phyloP scores from a whole-genome alignment of 1,140 invertebrate species.

The Cepaea nemoralis region DNA sequence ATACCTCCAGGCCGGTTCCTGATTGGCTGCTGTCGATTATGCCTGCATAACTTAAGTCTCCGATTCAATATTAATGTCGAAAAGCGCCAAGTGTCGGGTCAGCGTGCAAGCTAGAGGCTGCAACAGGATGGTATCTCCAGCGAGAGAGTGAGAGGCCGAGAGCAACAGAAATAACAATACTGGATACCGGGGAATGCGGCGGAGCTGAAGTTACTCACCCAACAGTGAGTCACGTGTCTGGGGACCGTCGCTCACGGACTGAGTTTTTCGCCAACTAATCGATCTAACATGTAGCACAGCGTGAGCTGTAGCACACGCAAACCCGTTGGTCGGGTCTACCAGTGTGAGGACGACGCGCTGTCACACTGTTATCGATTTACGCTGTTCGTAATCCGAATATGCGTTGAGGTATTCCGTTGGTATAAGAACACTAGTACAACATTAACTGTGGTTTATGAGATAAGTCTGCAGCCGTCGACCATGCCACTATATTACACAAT shows the following conservation, averaged over 20 bases:
- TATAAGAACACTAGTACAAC: too few relatives aligned
- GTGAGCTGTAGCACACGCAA: too few relatives aligned
- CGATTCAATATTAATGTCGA: background rate
- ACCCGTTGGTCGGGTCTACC: too few relatives aligned
- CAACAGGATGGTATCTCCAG: conserved; percentile 3
- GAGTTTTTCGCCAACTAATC: background rate
- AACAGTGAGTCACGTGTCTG: background rate
- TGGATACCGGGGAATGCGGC: background rate
- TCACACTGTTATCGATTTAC: too few relatives aligned
- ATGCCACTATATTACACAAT: too few relatives aligned
- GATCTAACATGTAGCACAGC: too few relatives aligned
- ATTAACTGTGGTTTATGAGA: too few relatives aligned
- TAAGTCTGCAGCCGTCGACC: too few relatives aligned
- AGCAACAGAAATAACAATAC: background rate
- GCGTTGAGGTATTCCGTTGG: too few relatives aligned
- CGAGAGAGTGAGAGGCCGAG: background rate
- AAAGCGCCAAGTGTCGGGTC: background rate
- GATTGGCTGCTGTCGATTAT: conserved; percentile 11
- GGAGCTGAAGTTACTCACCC: background rate
- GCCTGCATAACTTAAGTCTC: conserved; percentile 30
- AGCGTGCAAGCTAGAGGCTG: background rate
- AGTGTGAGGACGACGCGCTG: too few relatives aligned
- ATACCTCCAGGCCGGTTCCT: background rate
- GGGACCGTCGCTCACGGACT: background rate
- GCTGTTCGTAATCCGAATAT: too few relatives aligned